Evolutionary conservation across 2,888 invertebrate genomes (phyloP), one percentile per base, ranked within the genome.

Genomic region (Spilarctia lutea): DNA sequence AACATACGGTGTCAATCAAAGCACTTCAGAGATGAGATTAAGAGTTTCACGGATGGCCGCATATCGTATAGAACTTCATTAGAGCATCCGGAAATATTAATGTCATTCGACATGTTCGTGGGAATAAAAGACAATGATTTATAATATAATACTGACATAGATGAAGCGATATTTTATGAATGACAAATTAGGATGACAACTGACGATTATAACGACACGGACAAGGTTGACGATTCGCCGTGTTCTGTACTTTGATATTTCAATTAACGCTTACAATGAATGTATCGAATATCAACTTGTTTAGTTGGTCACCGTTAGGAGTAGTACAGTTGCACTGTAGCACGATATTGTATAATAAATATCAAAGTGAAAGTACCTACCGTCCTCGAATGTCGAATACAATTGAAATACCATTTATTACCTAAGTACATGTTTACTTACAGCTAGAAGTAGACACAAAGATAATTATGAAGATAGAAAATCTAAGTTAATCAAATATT

Each of bases 221-320:
- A 33, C 66, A 39, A 56, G 65, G 78, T 42, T 52, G 74, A 73
- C 60, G 65, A 68, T 69, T 74, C 35, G 35, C 74, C 71, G 75
- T 71, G 75, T 73, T 79, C 72, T 73, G 73, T 79, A 69, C 78
- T 75, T 63, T 60, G 52, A 78, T 78, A 77, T 73, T 75, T 68
- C 75, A 68, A 71, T 73, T 30, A 71, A 71, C 65, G 67, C 65
- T 70, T 63, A 52, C 7, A 73, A 71, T 56, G 7, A 18, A 48
- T 4, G 11, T n/a, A n/a, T 56, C 52, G 24, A 24, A 56, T 56
- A n/a, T 56, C 33, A 65, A 48, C 45, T 52, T n/a, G 60, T 71
- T 52, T 16, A 65, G 67, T 74, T 75, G 48, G 69, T 72, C 67
- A 74, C 30, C 35, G 16, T 30, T 45, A 45, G 33, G 20, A 16